Percentiles rank a stretch among this genome's conserved stretches.
Conservation (phyloP, 1,140 invertebrate genomes). For the Drosophila dunni region DNA sequence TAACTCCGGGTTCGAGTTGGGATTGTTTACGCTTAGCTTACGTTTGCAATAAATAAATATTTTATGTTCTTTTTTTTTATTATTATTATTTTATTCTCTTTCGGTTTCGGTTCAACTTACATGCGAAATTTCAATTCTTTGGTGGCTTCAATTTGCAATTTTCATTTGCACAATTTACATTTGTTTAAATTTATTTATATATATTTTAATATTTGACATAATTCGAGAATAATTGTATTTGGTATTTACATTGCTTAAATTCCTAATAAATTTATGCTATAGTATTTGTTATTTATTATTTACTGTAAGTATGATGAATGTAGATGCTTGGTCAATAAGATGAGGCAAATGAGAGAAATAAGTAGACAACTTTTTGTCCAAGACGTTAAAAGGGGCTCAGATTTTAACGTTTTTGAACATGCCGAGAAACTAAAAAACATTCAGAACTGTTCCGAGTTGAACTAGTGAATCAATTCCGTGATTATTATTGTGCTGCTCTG, state of each 20-base stretch:
- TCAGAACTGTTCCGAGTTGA: slow-evolving; percentile 1
- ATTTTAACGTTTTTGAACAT: slow-evolving; percentile 78
- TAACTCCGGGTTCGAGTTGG: slow-evolving; percentile 37
- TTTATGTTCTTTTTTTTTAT: slow-evolving; percentile 38
- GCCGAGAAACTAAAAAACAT: slow-evolving; percentile 25
- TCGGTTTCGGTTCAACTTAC: slow-evolving; percentile 57
- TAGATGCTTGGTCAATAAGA: slow-evolving; percentile 35
- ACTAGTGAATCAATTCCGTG: neutral
- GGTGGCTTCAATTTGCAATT: slow-evolving; percentile 83
- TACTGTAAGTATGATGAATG: neutral
- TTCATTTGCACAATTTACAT: slow-evolving; percentile 75
- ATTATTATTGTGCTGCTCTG: neutral
- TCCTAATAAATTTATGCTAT: slow-evolving; percentile 53
- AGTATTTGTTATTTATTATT: slow-evolving; percentile 11
- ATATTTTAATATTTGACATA: slow-evolving; percentile 43
- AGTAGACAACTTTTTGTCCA: slow-evolving; percentile 21
- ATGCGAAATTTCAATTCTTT: slow-evolving; percentile 83
- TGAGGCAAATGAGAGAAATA: slow-evolving; percentile 25
- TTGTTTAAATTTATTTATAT: slow-evolving; percentile 36
- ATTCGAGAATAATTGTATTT: slow-evolving; percentile 40
- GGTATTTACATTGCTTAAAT: slow-evolving; percentile 62
- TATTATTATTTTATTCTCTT: slow-evolving; percentile 2
- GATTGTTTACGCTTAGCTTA: slow-evolving; percentile 66
- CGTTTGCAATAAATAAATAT: slow-evolving; percentile 60
- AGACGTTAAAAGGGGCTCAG: slow-evolving; percentile 83